These are phyloP conservation scores for Pseudochirops cupreus DNA, from an alignment of 2,797 vertebrate species.

Conservation along the genomic window DNA sequence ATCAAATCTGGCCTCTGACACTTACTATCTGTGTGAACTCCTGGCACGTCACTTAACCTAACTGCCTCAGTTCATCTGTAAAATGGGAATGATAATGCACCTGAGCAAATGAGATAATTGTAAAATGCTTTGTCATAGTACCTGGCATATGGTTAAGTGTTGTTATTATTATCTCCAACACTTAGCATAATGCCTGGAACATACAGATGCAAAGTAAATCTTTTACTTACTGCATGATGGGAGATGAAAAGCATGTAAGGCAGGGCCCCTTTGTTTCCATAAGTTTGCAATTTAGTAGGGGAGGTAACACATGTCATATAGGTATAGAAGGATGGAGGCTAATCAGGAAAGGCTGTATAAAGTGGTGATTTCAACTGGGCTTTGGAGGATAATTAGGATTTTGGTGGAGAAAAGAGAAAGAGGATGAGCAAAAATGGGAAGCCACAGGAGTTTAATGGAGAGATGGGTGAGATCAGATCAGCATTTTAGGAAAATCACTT, in stretches of 20 bases:
- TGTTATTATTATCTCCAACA: not conserved
- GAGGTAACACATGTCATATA: not conserved
- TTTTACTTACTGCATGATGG: not conserved
- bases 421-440: not conserved
- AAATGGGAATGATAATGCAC: not conserved
- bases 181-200: not conserved
- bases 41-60: not conserved
- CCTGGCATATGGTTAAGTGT: not conserved
- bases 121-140: not conserved
- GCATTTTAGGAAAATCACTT: not conserved
- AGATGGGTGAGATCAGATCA: not conserved
- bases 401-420: not conserved
- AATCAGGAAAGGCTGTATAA: not conserved
- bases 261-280: not conserved
- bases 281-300: not conserved
- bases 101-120: not conserved
- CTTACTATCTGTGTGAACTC: not conserved
- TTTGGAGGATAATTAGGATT: not conserved
- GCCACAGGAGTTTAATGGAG: not conserved
- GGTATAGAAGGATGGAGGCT: not conserved
- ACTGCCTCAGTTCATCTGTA: not conserved
- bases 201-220: not conserved
- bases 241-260: not conserved
- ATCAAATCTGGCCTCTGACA: not conserved
- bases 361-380: not conserved